Evolutionary conservation across 2,888 invertebrate genomes (phyloP).

Genomic region (Agelastica alni): DNA sequence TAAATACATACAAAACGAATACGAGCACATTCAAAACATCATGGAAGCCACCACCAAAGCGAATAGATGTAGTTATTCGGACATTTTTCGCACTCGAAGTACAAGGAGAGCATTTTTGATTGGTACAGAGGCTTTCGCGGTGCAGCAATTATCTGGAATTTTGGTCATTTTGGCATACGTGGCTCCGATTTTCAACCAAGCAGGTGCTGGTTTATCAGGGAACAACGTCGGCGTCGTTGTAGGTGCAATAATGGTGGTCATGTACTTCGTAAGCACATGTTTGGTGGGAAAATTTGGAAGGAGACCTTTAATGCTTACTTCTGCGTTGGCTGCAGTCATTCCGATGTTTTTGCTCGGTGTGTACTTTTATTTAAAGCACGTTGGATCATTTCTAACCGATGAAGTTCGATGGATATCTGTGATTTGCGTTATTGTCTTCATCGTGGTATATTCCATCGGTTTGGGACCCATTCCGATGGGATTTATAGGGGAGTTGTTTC

Average conservation of each 20-base stretch:
- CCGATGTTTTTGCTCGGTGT: constrained; percentile 62
- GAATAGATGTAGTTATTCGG: constrained; percentile 5
- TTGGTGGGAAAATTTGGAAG: constrained; percentile 77
- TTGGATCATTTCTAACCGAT: constrained; percentile 33
- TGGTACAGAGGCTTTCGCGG: constrained; percentile 75
- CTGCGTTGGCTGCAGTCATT: constrained; percentile 67
- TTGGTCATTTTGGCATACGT: constrained; percentile 80
- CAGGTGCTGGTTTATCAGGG: constrained; percentile 68
- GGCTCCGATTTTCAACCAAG: constrained; percentile 69
- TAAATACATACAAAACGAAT: constrained; percentile 26
- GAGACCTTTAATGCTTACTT: constrained; percentile 68
- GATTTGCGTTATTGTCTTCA: constrained; percentile 70
- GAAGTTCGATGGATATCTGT: constrained; percentile 71
- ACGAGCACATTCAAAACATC: constrained; percentile 19
- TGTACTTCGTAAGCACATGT: constrained; percentile 70
- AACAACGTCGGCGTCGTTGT: constrained; percentile 73
- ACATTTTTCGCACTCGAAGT: constrained; percentile 15
- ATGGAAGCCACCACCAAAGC: constrained; percentile 16
- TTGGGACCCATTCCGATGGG: constrained; percentile 80
- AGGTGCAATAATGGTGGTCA: constrained; percentile 72
- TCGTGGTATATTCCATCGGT: constrained; percentile 69
- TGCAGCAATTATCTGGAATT: constrained; percentile 78
- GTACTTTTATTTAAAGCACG: constrained; percentile 65
- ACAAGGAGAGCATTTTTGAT: constrained; percentile 64
- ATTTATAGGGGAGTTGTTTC: constrained; percentile 79